Evolutionary conservation across 2,888 invertebrate genomes (phyloP), one percentile per base, ranked within the genome.

Genomic region (Hofmannophila pseudospretella): DNA sequence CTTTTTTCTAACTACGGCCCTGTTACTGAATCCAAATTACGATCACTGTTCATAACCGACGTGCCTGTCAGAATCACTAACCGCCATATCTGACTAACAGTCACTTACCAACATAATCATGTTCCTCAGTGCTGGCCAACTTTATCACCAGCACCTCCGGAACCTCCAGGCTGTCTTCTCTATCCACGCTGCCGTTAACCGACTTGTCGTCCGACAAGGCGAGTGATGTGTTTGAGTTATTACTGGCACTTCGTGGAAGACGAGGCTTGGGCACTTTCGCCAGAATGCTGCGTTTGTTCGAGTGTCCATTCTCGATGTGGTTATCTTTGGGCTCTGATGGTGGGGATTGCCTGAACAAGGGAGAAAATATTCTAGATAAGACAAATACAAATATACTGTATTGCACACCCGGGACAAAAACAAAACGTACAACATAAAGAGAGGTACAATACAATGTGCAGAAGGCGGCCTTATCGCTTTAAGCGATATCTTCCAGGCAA

Each of bases 31-130:
- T n/a, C n/a, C n/a, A n/a, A n/a, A n/a, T n/a, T n/a, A n/a, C n/a
- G n/a, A n/a, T n/a, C n/a, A n/a, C n/a, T n/a, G n/a, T n/a, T n/a
- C n/a, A n/a, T n/a, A n/a, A n/a, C n/a, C n/a, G n/a, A n/a, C n/a
- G n/a, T n/a, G n/a, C n/a, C n/a, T n/a, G n/a, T n/a, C n/a, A n/a
- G n/a, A n/a, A n/a, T n/a, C n/a, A n/a, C n/a, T n/a, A n/a, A n/a
- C n/a, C n/a, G n/a, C n/a, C n/a, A n/a, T n/a, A n/a, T n/a, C n/a
- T n/a, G n/a, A 16, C 3, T 16, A 16, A 16, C 16, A 16, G 16
- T 5, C 16, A 63, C 84, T 73, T 34, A 85, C 86, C 86, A 22
- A 86, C 72, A 58, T 81, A 84, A 44, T 85, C 85, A 43, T 71
- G 70, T 36, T 85, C 85, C 36, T 81, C 79, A 2, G 66, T 60